phyloP scores from a whole-genome alignment of 2,113 vertebrate genomes.

The Pungitius pungitius region DNA sequence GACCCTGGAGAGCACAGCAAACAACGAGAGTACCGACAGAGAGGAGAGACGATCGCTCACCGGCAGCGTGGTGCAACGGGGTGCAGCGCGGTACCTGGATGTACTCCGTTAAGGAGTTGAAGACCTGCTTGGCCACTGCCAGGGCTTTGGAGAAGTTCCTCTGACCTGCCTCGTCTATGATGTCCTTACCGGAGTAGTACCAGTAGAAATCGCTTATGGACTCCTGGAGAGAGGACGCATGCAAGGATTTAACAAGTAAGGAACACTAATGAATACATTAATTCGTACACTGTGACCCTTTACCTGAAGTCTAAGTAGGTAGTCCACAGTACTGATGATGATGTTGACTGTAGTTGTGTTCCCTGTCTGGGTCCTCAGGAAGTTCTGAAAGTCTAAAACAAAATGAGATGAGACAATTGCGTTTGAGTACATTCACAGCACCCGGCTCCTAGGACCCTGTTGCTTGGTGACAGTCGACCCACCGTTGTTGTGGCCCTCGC shows the following conservation, averaged over 20 bases:
- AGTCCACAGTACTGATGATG: slow-evolving; percentile 98
- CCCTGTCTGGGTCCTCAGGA: slow-evolving; percentile 95
- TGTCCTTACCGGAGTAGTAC: slow-evolving; percentile 97
- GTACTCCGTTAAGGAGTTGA: slow-evolving; percentile 98
- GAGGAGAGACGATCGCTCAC: background rate
- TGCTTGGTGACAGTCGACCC: no score
- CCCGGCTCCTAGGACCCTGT: no score
- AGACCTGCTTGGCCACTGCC: slow-evolving; percentile 96
- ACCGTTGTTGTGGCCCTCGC: slow-evolving; percentile 99
- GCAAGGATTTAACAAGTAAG: background rate
- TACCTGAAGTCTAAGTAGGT: slow-evolving; percentile 95
- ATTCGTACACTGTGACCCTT: background rate
- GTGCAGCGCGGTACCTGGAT: slow-evolving; percentile 87
- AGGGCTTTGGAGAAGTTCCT: slow-evolving; percentile 97
- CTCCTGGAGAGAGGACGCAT: slow-evolving; percentile 80
- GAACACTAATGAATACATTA: background rate
- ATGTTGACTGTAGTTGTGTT: slow-evolving; percentile 98
- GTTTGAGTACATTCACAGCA: background rate
- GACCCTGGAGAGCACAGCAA: slow-evolving; percentile 81
- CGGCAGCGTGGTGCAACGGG: background rate
- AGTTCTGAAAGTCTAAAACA: slow-evolving; percentile 94
- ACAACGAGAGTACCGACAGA: background rate
- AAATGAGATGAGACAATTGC: background rate
- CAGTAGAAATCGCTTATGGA: slow-evolving; percentile 99
- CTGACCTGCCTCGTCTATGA: slow-evolving; percentile 96